Conservation (phyloP, 2,113 vertebrate species). For the Myodes glareolus region DNA sequence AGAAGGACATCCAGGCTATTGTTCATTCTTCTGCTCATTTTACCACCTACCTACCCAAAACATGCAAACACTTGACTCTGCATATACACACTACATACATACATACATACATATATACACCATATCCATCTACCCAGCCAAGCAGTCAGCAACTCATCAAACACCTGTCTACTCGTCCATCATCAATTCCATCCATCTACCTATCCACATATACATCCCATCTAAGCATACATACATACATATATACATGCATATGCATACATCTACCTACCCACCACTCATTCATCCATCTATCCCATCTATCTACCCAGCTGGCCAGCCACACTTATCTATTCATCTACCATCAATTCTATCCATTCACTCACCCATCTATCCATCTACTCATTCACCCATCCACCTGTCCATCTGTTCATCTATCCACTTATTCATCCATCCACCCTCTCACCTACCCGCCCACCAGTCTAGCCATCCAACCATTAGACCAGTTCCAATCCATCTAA, state of each 20-base stretch:
- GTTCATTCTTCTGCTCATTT: background rate
- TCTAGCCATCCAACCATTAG: no score
- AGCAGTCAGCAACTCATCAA: no score
- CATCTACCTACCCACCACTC: background rate
- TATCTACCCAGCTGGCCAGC: background rate
- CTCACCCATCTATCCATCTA: background rate
- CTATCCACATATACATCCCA: background rate
- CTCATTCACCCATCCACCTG: background rate
- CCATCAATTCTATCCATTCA: background rate
- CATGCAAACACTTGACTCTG: background rate
- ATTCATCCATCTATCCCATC: background rate
- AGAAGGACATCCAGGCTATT: background rate
- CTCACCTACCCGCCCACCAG: no score
- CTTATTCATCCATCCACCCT: background rate
- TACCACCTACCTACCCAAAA: conserved; percentile 8
- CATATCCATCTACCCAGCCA: background rate
- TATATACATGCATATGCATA: background rate
- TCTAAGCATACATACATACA: no score
- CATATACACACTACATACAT: background rate
- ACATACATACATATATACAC: background rate
- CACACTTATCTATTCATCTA: background rate
- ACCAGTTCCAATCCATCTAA: no score
- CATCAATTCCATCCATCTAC: background rate
- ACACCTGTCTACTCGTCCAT: background rate
- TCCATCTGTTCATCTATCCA: background rate